Conservation (phyloP, 2,797 vertebrate genomes). For the Danio aesculapii region DNA sequence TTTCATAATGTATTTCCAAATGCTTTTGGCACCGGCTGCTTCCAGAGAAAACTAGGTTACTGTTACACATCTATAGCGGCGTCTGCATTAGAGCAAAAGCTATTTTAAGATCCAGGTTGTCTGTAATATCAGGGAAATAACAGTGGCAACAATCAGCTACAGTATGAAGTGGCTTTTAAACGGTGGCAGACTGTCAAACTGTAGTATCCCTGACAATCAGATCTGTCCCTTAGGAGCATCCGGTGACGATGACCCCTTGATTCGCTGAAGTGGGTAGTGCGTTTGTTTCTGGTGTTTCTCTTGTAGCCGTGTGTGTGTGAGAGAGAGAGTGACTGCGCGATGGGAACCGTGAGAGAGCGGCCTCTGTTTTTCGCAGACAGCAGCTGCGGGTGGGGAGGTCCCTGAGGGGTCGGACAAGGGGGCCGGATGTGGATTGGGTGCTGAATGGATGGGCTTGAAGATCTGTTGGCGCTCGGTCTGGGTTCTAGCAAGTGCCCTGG, state of each 20-base stretch:
- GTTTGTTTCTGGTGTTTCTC: constrained; percentile 14
- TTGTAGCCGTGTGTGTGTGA: constrained; percentile 2
- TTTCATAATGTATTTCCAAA: no score
- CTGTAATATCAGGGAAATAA: neutral
- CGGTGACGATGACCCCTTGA: constrained; percentile 12
- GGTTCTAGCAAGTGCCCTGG: constrained; percentile 36
- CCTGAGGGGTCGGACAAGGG: constrained; percentile 28
- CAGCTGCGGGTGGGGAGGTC: constrained; percentile 34
- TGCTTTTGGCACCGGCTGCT: no score
- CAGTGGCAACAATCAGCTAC: neutral
- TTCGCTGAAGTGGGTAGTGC: neutral
- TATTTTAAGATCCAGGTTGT: constrained; percentile 7
- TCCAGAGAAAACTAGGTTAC: neutral
- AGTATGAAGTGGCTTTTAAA: neutral
- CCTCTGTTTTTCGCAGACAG: constrained; percentile 40
- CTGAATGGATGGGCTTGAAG: constrained; percentile 34
- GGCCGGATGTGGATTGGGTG: constrained; percentile 16
- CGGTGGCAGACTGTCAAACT: constrained; percentile 13
- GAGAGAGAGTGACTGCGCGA: neutral
- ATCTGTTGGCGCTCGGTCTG: constrained; percentile 34
- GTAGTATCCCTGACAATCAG: constrained; percentile 11
- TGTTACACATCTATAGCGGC: neutral
- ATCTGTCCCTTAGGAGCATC: constrained; percentile 21
- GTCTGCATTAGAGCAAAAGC: neutral
- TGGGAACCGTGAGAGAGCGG: neutral